Conservation (phyloP, 1,140 invertebrate genomes). For the Bombus polaris region DNA sequence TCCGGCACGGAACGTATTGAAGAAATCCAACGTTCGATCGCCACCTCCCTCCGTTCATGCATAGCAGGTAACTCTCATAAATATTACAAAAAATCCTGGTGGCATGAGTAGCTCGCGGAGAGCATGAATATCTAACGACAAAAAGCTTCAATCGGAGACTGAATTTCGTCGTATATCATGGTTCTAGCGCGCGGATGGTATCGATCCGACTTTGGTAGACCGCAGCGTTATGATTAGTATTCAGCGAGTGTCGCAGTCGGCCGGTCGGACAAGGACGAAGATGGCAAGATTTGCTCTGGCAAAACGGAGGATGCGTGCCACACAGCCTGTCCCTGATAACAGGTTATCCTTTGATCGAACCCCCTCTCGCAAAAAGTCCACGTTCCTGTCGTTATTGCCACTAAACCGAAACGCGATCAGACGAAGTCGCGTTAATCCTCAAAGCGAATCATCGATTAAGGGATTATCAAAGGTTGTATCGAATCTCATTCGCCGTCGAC, state of each 20-base stretch:
- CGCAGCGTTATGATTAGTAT: slow-evolving; percentile 75
- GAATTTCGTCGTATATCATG: slow-evolving; percentile 33
- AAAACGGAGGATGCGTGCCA: slow-evolving; percentile 38
- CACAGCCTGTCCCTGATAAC: slow-evolving; percentile 11
- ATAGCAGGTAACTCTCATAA: slow-evolving; percentile 19
- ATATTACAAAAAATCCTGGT: slow-evolving; percentile 22
- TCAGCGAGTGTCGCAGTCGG: slow-evolving; percentile 70
- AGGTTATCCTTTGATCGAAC: slow-evolving; percentile 25
- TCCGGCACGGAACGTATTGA: not conserved
- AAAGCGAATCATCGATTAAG: not conserved
- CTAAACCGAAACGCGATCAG: not conserved
- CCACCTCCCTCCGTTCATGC: not conserved
- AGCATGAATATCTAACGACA: slow-evolving; percentile 37
- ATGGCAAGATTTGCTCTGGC: slow-evolving; percentile 57
- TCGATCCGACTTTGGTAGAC: slow-evolving; percentile 69
- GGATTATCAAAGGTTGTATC: slow-evolving; percentile 9
- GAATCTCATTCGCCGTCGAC: not conserved
- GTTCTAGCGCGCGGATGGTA: slow-evolving; percentile 61
- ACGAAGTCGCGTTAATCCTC: not conserved
- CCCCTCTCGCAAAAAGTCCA: not conserved
- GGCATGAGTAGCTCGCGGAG: slow-evolving; percentile 12
- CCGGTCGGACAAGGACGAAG: slow-evolving; percentile 69
- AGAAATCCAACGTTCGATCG: not conserved
- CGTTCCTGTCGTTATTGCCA: not conserved
- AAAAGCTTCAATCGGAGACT: slow-evolving; percentile 40